These are phyloP conservation scores for Rhingia campestris DNA, from an alignment of 2,888 invertebrate genomes.

Conservation along the genomic window DNA sequence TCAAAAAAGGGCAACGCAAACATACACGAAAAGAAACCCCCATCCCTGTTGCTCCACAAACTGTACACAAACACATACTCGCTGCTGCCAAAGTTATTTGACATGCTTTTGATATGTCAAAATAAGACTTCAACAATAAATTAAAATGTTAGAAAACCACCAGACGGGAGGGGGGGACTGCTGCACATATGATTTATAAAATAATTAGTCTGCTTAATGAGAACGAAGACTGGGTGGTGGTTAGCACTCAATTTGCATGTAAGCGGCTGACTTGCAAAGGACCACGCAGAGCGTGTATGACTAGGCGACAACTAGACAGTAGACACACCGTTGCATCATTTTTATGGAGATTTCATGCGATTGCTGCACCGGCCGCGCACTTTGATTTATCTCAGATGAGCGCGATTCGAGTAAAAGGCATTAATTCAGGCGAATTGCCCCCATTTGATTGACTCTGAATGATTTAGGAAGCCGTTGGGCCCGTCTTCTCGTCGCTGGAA, in stretches of 20 bases:
- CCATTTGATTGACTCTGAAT: conserved; percentile 73
- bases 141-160: conserved; percentile 66
- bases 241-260: conserved; percentile 72
- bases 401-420: conserved; percentile 56
- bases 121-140: conserved; percentile 68
- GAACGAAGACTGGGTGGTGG: conserved; percentile 65
- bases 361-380: conserved; percentile 7
- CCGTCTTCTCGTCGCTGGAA: conserved; percentile 37
- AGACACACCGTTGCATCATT: background rate
- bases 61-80: conserved; percentile 30
- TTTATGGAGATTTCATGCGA: background rate
- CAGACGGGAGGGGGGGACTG: background rate
- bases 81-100: conserved; percentile 45
- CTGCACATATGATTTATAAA: conserved; percentile 75
- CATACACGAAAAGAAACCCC: conserved; percentile 31
- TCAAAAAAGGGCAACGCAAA: conserved; percentile 16
- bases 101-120: conserved; percentile 73
- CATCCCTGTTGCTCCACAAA: conserved; percentile 17
- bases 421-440: conserved; percentile 67
- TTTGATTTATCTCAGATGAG: conserved; percentile 66
- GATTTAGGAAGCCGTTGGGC: conserved; percentile 60
- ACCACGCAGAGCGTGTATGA: conserved; percentile 43
- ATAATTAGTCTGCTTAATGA: conserved; percentile 76
- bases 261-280: conserved; percentile 58
- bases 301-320: conserved; percentile 67